Percentiles rank a stretch among this genome's conserved stretches.
phyloP scores from a whole-genome alignment of 2,888 invertebrate genomes.

The Leptopilina drosophilae region DNA sequence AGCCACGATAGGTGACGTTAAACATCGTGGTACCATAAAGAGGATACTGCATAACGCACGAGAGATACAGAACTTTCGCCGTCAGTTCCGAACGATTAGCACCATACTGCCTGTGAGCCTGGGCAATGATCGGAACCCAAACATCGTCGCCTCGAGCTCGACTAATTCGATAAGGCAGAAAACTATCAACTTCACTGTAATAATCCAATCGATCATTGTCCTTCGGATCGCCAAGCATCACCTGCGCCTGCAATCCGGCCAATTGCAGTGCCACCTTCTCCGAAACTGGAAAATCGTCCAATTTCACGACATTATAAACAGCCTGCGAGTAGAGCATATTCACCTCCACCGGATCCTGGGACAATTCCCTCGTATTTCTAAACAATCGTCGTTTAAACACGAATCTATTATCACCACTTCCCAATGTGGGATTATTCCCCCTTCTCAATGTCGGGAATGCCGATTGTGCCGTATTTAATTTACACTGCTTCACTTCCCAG shows the following conservation, averaged over 20 bases:
- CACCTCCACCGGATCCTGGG: slow-evolving; percentile 96
- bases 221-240: slow-evolving; percentile 91
- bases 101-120: slow-evolving; percentile 94
- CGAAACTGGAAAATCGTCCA: slow-evolving; percentile 96
- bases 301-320: slow-evolving; percentile 95
- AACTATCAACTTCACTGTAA: slow-evolving; percentile 94
- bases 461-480: slow-evolving; percentile 78
- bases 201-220: slow-evolving; percentile 89
- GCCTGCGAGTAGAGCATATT: slow-evolving; percentile 96
- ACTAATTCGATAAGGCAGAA: slow-evolving; percentile 90
- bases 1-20: slow-evolving; percentile 94
- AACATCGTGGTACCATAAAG: slow-evolving; percentile 92
- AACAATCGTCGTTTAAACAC: slow-evolving; percentile 95
- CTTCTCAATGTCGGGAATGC: slow-evolving; percentile 80
- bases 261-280: slow-evolving; percentile 96
- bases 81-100: slow-evolving; percentile 94
- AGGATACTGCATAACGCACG: slow-evolving; percentile 98
- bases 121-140: slow-evolving; percentile 91
- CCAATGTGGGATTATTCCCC: slow-evolving; percentile 82
- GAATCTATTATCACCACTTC: slow-evolving; percentile 93
- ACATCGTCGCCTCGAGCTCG: slow-evolving; percentile 88
- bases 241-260: slow-evolving; percentile 96
- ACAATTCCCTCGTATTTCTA: slow-evolving; percentile 91
- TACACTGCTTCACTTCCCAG: slow-evolving; percentile 90
- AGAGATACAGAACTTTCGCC: slow-evolving; percentile 94